Percentiles rank a stretch among this genome's conserved stretches.
These are phyloP conservation scores for Ameiurus melas DNA, from an alignment of 2,113 vertebrate species.

Conservation along the genomic window DNA sequence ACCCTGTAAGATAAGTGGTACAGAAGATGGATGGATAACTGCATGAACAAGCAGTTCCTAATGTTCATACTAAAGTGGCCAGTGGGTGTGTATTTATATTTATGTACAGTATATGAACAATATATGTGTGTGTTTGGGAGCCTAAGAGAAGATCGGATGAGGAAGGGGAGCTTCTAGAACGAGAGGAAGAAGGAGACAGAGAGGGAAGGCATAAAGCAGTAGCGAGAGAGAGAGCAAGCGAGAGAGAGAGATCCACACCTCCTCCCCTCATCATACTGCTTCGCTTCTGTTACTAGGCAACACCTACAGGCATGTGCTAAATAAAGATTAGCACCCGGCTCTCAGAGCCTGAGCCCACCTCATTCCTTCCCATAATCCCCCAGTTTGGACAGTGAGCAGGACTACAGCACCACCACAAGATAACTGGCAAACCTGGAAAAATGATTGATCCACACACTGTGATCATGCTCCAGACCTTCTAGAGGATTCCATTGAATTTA, in stretches of 20 bases:
- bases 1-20: no score
- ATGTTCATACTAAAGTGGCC: background rate
- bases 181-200: slow-evolving; percentile 20
- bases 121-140: background rate
- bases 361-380: slow-evolving; percentile 32
- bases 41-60: background rate
- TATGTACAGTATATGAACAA: background rate
- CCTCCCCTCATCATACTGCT: slow-evolving; percentile 65
- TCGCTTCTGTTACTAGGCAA: slow-evolving; percentile 80
- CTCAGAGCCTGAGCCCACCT: slow-evolving; percentile 21
- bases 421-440: slow-evolving; percentile 23
- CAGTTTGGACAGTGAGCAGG: background rate
- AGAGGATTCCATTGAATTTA: background rate
- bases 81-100: background rate
- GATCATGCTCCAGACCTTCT: slow-evolving; percentile 2
- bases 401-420: slow-evolving; percentile 8
- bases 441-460: slow-evolving; percentile 5
- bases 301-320: slow-evolving; percentile 81
- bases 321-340: slow-evolving; percentile 71
- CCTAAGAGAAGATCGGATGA: slow-evolving; percentile 10
- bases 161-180: background rate
- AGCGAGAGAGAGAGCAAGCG: slow-evolving; percentile 54
- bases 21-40: background rate
- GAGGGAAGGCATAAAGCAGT: slow-evolving; percentile 62
- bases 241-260: slow-evolving; percentile 58